These are phyloP conservation scores for Antidorcas marsupialis DNA, from an alignment of 2,113 vertebrate species.

Conservation along the genomic window DNA sequence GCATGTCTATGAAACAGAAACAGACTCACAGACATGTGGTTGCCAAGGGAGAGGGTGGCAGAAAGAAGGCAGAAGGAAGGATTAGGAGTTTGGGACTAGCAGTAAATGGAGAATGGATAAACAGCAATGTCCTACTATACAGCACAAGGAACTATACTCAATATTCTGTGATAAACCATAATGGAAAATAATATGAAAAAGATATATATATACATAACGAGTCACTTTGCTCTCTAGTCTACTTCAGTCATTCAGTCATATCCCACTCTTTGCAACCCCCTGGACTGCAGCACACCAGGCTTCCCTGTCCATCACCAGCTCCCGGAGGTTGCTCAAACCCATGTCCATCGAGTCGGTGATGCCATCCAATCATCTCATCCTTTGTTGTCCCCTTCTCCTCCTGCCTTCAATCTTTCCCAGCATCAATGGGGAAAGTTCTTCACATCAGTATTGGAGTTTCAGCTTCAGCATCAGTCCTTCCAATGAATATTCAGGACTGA, in stretches of 20 bases:
- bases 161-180: background rate
- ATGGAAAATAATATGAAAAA: background rate
- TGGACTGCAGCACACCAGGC: background rate
- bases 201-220: accelerated
- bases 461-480: background rate
- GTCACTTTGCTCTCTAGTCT: background rate
- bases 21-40: background rate
- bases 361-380: background rate
- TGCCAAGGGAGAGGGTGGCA: background rate
- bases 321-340: background rate
- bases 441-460: background rate
- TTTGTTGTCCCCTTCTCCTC: background rate
- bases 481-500: background rate
- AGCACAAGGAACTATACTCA: background rate
- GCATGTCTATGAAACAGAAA: background rate
- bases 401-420: background rate
- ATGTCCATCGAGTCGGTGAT: background rate
- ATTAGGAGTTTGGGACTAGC: background rate
- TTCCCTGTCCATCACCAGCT: background rate
- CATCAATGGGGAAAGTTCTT: background rate
- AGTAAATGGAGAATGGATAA: background rate
- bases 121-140: background rate
- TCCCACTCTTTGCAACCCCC: background rate
- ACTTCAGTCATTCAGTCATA: background rate
- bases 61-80: background rate